Conservation (phyloP, 2,113 vertebrate species). For the Eubucco bourcierii region DNA sequence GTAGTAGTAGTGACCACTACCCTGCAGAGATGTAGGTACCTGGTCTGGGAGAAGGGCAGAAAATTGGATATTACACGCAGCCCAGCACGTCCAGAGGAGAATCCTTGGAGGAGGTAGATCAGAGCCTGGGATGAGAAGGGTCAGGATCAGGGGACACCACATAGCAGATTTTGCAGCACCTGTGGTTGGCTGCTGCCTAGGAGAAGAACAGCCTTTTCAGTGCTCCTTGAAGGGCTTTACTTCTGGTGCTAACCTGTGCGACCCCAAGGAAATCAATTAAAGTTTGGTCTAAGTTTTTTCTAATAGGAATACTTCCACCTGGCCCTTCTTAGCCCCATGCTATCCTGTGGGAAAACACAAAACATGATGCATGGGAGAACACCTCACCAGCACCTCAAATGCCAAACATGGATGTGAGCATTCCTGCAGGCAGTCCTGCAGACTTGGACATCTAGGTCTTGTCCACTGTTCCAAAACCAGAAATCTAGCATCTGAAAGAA, state of each 20-base stretch:
- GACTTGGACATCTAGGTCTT: neutral
- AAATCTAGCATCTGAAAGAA: neutral
- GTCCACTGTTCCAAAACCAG: neutral
- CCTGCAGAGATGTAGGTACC: fast-evolving
- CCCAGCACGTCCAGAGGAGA: neutral
- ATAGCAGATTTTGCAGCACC: neutral
- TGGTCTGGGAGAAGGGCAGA: neutral
- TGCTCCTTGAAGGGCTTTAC: neutral
- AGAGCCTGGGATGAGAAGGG: neutral
- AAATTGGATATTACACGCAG: neutral
- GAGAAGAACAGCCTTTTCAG: neutral
- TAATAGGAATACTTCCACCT: neutral
- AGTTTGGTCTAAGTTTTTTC: neutral
- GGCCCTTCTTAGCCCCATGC: neutral
- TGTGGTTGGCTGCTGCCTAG: neutral
- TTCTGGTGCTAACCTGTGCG: neutral
- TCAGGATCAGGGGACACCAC: fast-evolving
- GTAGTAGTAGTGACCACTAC: fast-evolving
- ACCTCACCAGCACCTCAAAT: fast-evolving
- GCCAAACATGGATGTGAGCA: neutral
- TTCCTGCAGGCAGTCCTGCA: fast-evolving
- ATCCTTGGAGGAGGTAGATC: neutral
- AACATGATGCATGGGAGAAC: fast-evolving
- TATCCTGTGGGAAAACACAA: neutral
- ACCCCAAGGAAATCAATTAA: neutral